Base-by-base conservation (phyloP, 2,113 vertebrate species). In the Thomomys bottae region DNA sequence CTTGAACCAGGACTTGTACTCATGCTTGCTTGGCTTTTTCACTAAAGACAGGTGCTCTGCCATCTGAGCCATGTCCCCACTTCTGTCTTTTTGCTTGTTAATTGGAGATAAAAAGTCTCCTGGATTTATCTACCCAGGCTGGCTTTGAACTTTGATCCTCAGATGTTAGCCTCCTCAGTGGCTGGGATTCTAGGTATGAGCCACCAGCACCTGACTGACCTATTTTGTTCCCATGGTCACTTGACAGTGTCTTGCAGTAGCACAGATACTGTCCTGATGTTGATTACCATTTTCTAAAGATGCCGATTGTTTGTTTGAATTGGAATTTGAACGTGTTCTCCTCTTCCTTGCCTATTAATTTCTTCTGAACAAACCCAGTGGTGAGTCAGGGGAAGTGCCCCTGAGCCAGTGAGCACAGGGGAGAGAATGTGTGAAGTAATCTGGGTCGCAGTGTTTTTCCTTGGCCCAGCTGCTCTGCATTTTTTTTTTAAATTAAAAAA, bases 391-490 rank as follows among this genome's bases (percentile, higher is more conserved):
- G 85, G 49, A 84, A 79, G 68, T 64, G 14, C 54, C 20, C 10
- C 9, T 64, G 87, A 87, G 71, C 61, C 38, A 76, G 64, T 26
- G 91, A 80, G 45, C 32, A 1, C 24, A 49, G 4, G 17, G 82
- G 36, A 40, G 20, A 64, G 26, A 73, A 49, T 42, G 88, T 84
- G 88, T 71, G 79, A 93, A 84, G 80, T 88, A 77, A 92, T 64
- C 67, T 85, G 80, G 30, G 61, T 63, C 78, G 82, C 30, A 5
- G 21, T 82, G 61, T 73, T 95, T 80, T 84, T 94, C 94, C 75
- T 82, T 66, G 64, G 6, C 54, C 86, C 90, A 93, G 82, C 87
- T 78, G 82, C 76, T 77, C 93, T 68, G 66, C 71, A 68, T 38
- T 61, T 81, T 80, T 93, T 26, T 61, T 61, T 59, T 59, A 59